Conservation (phyloP, 1,140 invertebrate genomes). For the Ceratina calcarata region DNA sequence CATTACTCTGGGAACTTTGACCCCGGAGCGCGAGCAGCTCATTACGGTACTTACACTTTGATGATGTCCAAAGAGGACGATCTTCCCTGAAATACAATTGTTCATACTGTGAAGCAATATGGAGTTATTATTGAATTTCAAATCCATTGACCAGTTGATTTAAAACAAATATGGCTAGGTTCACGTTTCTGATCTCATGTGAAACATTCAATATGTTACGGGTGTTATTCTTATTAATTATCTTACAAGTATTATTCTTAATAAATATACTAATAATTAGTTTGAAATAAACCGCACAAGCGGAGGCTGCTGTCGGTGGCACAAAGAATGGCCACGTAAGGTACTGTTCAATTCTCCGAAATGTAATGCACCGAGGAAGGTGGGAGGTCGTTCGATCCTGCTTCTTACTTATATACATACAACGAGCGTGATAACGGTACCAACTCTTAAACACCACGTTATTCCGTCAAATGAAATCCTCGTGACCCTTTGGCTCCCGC, state of each 20-base stretch:
- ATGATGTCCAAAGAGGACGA: constrained; percentile 64
- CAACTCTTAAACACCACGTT: constrained; percentile 78
- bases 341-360: constrained; percentile 60
- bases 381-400: constrained; percentile 65
- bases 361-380: constrained; percentile 56
- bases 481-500: constrained; percentile 68
- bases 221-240: no score
- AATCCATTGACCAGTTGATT: neutral
- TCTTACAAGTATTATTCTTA: no score
- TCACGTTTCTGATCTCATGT: no score
- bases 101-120: constrained; percentile 15
- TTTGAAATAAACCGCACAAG: constrained; percentile 23
- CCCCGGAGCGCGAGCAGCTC: constrained; percentile 75
- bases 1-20: constrained; percentile 77
- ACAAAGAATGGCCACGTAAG: constrained; percentile 35
- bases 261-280: no score
- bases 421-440: constrained; percentile 77
- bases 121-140: neutral
- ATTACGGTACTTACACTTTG: constrained; percentile 70
- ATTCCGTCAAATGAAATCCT: constrained; percentile 79
- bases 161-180: no score
- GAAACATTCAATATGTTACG: no score
- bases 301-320: constrained; percentile 14
- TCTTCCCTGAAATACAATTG: constrained; percentile 3
- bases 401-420: constrained; percentile 65